Evolutionary conservation across 2,888 invertebrate species (phyloP), one percentile per base, ranked within the genome.

Genomic region (Leptinotarsa juncta): DNA sequence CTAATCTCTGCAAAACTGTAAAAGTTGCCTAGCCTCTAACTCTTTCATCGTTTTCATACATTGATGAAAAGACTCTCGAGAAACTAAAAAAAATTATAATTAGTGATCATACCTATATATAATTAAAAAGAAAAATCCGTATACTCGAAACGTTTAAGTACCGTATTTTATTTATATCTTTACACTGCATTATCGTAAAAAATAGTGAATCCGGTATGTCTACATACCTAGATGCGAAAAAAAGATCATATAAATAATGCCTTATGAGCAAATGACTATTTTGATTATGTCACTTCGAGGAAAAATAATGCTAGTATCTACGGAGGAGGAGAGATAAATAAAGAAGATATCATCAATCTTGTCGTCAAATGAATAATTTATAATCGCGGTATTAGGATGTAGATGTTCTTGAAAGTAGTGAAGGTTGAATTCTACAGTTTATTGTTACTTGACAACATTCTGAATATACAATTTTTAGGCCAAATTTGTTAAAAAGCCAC

Each of bases 341-440:
- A 16, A 15, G n/a, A 51, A 16, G 51, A 4, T 51, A 16, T n/a
- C 51, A 51, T n/a, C 51, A 51, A 51, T 10, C 42, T 26, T 69
- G 55, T 26, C 26, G 23, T 55, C 42, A 69, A 53, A 14, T 23
- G 32, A 53, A 55, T 62, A 15, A 62, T 62, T 26, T 32, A 62
- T 62, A 16, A 57, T 14, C 18, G 55, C 23, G 55, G 53, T n/a
- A 10, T 20, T 14, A 57, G 20, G 15, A 57, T 53, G 15, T 57
- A 57, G 57, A 57, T 23, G 57, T 57, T 57, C 23, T 23, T 57
- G 20, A 57, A 23, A 26, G 20, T 20, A 57, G 23, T 57, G 57
- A 57, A 57, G 57, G 57, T 57, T 57, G 4, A 57, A 57, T 23
- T 57, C 42, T 57, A 20, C 12, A n/a, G 12, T 23, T 20, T 23